A percentile compares a stretch with the other conserved stretches of the same genome.
Conservation (phyloP, 2,113 vertebrate genomes). For the Tamias sibiricus region DNA sequence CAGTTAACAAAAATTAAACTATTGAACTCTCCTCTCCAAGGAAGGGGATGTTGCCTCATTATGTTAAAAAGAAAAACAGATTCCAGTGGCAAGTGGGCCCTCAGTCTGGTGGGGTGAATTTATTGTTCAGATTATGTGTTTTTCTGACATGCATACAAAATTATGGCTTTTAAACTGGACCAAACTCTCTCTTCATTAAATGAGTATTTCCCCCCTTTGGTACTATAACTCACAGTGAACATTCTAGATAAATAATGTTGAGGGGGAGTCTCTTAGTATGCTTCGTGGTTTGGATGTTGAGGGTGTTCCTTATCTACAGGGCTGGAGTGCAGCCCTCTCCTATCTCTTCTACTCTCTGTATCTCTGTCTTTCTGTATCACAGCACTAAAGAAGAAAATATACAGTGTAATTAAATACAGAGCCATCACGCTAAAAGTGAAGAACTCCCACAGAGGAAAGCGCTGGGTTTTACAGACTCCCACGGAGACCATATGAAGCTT, state of each 20-base stretch:
- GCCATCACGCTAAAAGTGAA: conserved; percentile 72
- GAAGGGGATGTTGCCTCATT: conserved; percentile 88
- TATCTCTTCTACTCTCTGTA: conserved; percentile 64
- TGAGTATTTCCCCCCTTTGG: conserved; percentile 80
- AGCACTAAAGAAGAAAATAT: conserved; percentile 81
- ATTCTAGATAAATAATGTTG: conserved; percentile 86
- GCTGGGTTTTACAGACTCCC: conserved; percentile 78
- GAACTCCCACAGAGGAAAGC: conserved; percentile 79
- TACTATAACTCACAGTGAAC: conserved; percentile 80
- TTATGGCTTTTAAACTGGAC: conserved; percentile 87
- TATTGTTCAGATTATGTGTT: conserved; percentile 85
- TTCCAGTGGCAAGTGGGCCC: conserved; percentile 80
- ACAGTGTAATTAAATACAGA: conserved; percentile 82
- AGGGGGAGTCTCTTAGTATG: conserved; percentile 77
- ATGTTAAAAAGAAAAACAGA: conserved; percentile 86
- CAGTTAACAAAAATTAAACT: conserved; percentile 94
- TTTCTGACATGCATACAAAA: conserved; percentile 86
- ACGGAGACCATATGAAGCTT: conserved; percentile 78
- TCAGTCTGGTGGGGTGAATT: conserved; percentile 85
- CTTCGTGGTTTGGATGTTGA: conserved; percentile 70
- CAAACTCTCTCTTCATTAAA: conserved; percentile 86
- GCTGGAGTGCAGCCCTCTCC: conserved; percentile 62
- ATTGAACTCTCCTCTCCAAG: conserved; percentile 90
- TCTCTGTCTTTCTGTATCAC: conserved; percentile 68
- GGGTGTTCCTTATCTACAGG: conserved; percentile 71